These are phyloP conservation scores for Stegostoma tigrinum DNA, from an alignment of 2,113 vertebrate species.

Conservation along the genomic window DNA sequence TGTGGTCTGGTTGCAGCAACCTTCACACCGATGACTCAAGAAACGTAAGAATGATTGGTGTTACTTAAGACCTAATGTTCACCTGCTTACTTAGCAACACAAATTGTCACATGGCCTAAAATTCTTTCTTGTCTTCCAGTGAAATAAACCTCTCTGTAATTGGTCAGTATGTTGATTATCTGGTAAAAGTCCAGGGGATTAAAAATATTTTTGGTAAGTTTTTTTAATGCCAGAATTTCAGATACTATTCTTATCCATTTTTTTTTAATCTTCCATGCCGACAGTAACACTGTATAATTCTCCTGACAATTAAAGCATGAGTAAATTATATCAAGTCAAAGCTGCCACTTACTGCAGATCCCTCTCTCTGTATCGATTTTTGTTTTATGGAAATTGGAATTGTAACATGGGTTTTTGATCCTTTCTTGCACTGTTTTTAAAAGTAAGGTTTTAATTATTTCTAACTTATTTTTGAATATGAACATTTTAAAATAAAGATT, in stretches of 20 bases:
- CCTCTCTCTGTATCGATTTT: too few species aligned
- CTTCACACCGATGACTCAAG: constrained; percentile 73
- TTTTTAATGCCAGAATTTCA: background rate
- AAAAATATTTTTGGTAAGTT: constrained; percentile 81
- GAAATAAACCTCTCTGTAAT: constrained; percentile 74
- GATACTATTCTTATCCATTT: background rate
- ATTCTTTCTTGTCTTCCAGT: constrained; percentile 56
- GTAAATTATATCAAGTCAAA: background rate
- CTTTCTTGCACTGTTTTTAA: background rate
- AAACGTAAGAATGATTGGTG: constrained; percentile 61
- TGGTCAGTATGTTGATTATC: constrained; percentile 75
- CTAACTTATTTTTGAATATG: background rate
- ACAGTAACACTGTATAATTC: background rate
- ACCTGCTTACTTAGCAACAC: background rate
- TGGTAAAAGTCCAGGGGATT: constrained; percentile 69
- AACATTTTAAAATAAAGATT: background rate
- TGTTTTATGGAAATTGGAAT: background rate
- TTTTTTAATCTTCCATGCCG: background rate
- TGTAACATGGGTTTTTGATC: background rate
- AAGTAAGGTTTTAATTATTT: background rate
- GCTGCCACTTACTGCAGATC: background rate
- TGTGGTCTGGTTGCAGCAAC: constrained; percentile 81
- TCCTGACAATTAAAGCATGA: too few species aligned
- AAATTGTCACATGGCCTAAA: background rate
- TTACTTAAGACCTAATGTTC: background rate